These are phyloP conservation scores for Coecobrya sp. DNA, from an alignment of 2,888 invertebrate species.

Conservation along the genomic window DNA sequence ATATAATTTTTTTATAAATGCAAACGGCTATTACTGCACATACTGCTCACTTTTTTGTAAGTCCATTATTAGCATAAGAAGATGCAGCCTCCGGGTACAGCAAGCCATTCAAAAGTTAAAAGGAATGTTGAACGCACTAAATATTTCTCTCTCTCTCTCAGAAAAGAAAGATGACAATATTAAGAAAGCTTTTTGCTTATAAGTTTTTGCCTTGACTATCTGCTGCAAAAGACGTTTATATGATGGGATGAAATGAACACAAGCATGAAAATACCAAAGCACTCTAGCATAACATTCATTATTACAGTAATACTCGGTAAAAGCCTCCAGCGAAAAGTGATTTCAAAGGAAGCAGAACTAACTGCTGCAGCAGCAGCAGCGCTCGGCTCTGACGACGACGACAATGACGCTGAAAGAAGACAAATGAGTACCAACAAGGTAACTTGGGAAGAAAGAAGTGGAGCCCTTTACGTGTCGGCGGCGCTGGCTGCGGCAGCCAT, in stretches of 20 bases:
- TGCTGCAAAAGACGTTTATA: too few species aligned
- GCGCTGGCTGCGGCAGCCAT: conserved; percentile 9
- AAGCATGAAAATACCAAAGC: conserved; percentile 48
- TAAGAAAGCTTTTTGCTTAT: background rate
- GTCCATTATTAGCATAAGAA: conserved; percentile 32
- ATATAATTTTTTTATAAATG: too few species aligned
- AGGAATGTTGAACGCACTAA: conserved; percentile 41
- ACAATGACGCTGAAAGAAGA: conserved; percentile 57
- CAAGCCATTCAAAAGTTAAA: conserved; percentile 30
- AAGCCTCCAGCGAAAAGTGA: conserved; percentile 62
- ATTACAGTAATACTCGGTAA: too few species aligned
- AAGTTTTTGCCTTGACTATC: background rate
- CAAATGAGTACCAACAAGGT: conserved; percentile 51
- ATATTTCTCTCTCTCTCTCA: conserved; percentile 3
- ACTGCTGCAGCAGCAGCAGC: background rate
- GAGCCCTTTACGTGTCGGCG: background rate
- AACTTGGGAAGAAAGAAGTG: background rate
- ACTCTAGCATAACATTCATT: conserved; percentile 22
- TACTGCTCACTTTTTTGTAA: background rate
- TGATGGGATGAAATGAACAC: background rate
- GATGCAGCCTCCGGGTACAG: background rate
- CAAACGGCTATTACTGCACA: too few species aligned
- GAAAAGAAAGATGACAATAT: conserved; percentile 28
- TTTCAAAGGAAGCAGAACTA: background rate
- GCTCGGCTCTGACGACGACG: too few species aligned